A percentile compares a stretch with the other conserved stretches of the same genome.
These are phyloP conservation scores for Drosophila nikananu DNA, from an alignment of 1,140 invertebrate genomes.

Conservation along the genomic window DNA sequence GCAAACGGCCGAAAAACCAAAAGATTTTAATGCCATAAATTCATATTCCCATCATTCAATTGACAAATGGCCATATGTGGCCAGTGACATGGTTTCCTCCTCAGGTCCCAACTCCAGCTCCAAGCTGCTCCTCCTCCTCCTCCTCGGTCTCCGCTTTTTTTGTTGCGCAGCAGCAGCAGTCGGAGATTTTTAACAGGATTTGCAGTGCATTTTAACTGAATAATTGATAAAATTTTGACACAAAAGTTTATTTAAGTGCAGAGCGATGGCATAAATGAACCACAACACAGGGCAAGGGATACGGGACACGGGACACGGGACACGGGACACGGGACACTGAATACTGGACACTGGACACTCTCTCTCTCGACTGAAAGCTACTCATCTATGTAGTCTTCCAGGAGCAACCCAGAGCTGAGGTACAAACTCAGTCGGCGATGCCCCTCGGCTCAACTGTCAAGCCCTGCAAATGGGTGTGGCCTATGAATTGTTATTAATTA, in stretches of 20 bases:
- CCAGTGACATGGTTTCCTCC: constrained; percentile 48
- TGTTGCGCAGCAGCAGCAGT: constrained; percentile 15
- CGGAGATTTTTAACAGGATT: constrained; percentile 60
- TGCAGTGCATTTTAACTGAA: constrained; percentile 68
- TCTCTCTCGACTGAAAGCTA: constrained; percentile 3
- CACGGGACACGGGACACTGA: too few relatives aligned
- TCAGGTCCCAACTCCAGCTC: not conserved
- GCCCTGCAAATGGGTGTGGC: constrained; percentile 24
- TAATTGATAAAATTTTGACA: constrained; percentile 72
- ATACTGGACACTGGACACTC: too few relatives aligned
- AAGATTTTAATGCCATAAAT: constrained; percentile 72
- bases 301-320: not conserved
- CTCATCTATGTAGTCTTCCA: constrained; percentile 8
- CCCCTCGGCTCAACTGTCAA: constrained; percentile 19
- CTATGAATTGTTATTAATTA: constrained; percentile 65
- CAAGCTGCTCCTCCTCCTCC: not conserved
- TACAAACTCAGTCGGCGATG: not conserved
- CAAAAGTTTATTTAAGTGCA: constrained; percentile 69
- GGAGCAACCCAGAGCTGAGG: not conserved
- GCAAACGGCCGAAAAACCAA: constrained; percentile 51
- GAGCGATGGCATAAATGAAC: constrained; percentile 39
- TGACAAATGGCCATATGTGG: constrained; percentile 67
- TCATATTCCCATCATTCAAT: constrained; percentile 74
- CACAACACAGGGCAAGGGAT: constrained; percentile 14
- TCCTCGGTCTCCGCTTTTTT: not conserved